Base-by-base conservation (phyloP, 2,797 vertebrate genomes). In the Hephaestus fuliginosus region DNA sequence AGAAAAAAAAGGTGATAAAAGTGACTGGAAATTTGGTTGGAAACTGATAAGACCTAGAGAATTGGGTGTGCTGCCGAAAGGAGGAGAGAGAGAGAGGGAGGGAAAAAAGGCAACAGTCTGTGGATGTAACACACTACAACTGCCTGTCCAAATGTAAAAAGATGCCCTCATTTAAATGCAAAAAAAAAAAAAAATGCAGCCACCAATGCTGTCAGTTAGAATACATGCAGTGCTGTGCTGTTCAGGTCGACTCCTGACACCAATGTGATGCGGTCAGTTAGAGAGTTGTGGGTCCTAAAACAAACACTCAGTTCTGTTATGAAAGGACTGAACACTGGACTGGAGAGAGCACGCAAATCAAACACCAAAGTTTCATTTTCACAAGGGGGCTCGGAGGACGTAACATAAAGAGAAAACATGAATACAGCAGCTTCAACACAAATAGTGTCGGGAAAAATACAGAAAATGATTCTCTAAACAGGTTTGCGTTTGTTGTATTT, bases 11-110 rank as follows among this genome's bases (percentile, higher is more conserved):
- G 28, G 20, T 22, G 56, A 83, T 72, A 64, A 78, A 80, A 43
- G 11, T 69, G 64, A 86, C 55, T 78, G 58, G 43, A 68, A 84
- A 80, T 71, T 56, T 75, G 22, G 53, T 65, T 25, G 44, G 62
- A 36, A 71, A 61, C 25, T 13, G 69, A 81, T 80, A 76, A 76
- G 15, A 64, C 12, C 3, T 1, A 17, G 56, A 69, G 4, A 67
- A 72, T 30, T 22, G 11, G 46, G 36, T 79, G 7, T 10, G 44
- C 43, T 58, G n/a, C n/a, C 0, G 0, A 74, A 33, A 67, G 10
- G 7, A 46, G 17, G 20, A 30, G 11, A 4, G 2, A 58, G 2
- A 12, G 13, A 8, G 13, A 44, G 36, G 7, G 30, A 5, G 30
- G 30, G 30, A 33, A 49, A 6, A 56, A 28, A 44, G 7, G 4